Evolutionary conservation across 2,888 invertebrate species (phyloP), one percentile per base, ranked within the genome.

Genomic region (Limnephilus auricula): DNA sequence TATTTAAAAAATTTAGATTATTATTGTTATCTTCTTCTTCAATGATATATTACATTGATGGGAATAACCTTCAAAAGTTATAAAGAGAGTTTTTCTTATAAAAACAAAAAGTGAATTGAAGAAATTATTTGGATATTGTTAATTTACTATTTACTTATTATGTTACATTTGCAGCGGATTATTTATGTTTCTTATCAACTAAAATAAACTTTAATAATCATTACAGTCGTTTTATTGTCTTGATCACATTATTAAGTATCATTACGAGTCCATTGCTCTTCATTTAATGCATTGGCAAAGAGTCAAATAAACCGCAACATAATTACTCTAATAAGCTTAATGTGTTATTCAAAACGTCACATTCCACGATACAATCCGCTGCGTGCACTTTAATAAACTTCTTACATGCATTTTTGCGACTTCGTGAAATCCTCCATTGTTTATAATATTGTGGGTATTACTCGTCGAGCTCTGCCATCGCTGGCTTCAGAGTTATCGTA

Each of bases 401-500:
- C 65, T n/a, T 65, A 65, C 4, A 1, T 80, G 80, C 80, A 80
- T 31, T 80, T 80, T 32, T 80, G 80, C 80, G 80, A 80, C 80
- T 80, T 80, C 80, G 15, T 80, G 13, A 80, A 80, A 80, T 80
- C 80, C 80, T 80, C 32, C 15, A 80, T 32, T 80, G 80, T 80
- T 80, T 65, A 65, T 65, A 65, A 65, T 65, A 65, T 65, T 65
- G 80, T 18, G 32, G 80, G 9, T 9, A 65, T 65, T 65, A 65
- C 65, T 25, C 80, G 80, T 32, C 9, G 13, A 80, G 80, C 80
- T 31, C n/a, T n/a, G n/a, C n/a, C 80, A 31, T 13, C 32, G 31
- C 13, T 32, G 80, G 80, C 80, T 80, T 80, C 80, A 1, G 18
- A 32, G n/a, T n/a, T 65, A n/a, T 65, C 65, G 65, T n/a, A n/a